Conservation (phyloP, 2,888 invertebrate species). For the Chrysotoxum bicinctum region DNA sequence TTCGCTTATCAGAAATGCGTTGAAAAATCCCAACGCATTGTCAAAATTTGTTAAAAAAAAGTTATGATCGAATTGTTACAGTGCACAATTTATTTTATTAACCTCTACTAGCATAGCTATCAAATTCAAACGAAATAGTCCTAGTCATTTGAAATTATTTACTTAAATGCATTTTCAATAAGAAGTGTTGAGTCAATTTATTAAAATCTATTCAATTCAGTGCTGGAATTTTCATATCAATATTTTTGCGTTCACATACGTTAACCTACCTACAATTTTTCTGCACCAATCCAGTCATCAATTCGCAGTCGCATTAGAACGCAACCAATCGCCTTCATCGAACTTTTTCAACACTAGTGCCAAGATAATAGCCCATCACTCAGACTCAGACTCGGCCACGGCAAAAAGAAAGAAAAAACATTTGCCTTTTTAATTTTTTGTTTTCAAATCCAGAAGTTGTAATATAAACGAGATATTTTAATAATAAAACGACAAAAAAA, state of each 20-base stretch:
- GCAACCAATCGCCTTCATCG: slow-evolving; percentile 51
- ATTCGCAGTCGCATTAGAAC: slow-evolving; percentile 49
- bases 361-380: slow-evolving; percentile 58
- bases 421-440: slow-evolving; percentile 27
- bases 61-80: not conserved
- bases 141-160: slow-evolving; percentile 59
- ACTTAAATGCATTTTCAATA: not conserved
- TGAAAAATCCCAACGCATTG: not conserved
- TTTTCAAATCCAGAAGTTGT: slow-evolving; percentile 19
- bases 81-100: not conserved
- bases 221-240: slow-evolving; percentile 48
- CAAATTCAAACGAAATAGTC: slow-evolving; percentile 12
- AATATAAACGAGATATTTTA: not conserved
- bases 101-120: not conserved
- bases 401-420: slow-evolving; percentile 35
- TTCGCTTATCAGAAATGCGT: not conserved
- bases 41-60: not conserved
- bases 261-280: slow-evolving; percentile 38
- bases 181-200: not conserved
- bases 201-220: not conserved
- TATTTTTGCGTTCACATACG: slow-evolving; percentile 59
- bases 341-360: slow-evolving; percentile 23
- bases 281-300: slow-evolving; percentile 54
- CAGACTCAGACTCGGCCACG: slow-evolving; percentile 59
- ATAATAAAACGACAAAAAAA: slow-evolving; percentile 21